These are phyloP conservation scores for Acanthornis magna DNA, from an alignment of 2,797 vertebrate genomes.

Conservation along the genomic window DNA sequence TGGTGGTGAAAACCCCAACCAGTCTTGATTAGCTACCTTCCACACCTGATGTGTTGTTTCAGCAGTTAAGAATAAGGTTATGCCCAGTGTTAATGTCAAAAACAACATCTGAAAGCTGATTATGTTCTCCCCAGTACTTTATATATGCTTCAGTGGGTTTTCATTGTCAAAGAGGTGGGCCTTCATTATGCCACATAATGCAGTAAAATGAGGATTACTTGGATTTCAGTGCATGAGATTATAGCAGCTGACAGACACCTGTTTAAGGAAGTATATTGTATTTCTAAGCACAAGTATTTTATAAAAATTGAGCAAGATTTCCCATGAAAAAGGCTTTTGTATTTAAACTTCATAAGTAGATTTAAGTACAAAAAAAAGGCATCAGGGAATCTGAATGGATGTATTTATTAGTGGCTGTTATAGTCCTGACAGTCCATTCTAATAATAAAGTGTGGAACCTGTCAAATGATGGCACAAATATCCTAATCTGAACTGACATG, in stretches of 20 bases:
- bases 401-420: slow-evolving; percentile 75
- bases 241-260: slow-evolving; percentile 44
- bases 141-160: slow-evolving; percentile 38
- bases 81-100: slow-evolving; percentile 1
- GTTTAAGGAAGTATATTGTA: slow-evolving; percentile 29
- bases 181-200: slow-evolving; percentile 36
- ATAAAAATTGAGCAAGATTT: background rate
- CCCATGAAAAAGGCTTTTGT: background rate
- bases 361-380: slow-evolving; percentile 72
- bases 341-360: background rate
- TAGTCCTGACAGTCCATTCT: slow-evolving; percentile 65
- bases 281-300: slow-evolving; percentile 12
- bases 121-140: background rate
- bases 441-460: slow-evolving; percentile 82
- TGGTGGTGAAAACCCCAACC: background rate
- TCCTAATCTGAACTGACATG: slow-evolving; percentile 83
- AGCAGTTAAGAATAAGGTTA: background rate
- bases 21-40: background rate
- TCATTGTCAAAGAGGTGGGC: slow-evolving; percentile 30
- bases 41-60: background rate
- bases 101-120: slow-evolving; percentile 40
- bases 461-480: slow-evolving; percentile 79
- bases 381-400: slow-evolving; percentile 58
- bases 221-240: slow-evolving; percentile 54
- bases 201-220: slow-evolving; percentile 49